Percentiles rank a stretch among this genome's conserved stretches.
Conservation (phyloP, 2,113 vertebrate genomes). For the Pavo muticus region DNA sequence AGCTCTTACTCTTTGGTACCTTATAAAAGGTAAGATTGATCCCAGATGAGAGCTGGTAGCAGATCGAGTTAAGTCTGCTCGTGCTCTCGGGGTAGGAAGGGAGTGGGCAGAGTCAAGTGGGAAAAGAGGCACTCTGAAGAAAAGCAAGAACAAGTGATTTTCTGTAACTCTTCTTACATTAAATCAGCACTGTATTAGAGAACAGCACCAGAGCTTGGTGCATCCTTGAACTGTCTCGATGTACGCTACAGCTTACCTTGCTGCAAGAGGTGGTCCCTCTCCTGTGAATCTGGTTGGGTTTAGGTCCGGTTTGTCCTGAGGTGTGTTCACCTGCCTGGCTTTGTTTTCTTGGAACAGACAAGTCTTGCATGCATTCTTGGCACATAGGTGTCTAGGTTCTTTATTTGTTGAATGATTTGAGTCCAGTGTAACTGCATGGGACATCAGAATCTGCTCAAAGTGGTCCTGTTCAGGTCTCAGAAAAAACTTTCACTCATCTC, state of each 20-base stretch:
- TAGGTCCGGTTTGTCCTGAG: background rate
- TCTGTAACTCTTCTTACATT: slow-evolving; percentile 2
- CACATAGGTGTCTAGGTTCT: background rate
- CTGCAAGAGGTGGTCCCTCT: background rate
- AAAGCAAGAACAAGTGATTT: slow-evolving; percentile 47
- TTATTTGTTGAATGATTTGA: background rate
- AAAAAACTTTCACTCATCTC: background rate
- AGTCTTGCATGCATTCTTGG: background rate
- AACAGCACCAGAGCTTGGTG: background rate
- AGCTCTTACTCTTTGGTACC: background rate
- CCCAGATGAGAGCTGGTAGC: background rate
- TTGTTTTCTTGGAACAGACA: background rate
- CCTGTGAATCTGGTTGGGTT: background rate
- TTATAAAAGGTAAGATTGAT: background rate
- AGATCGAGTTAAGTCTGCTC: background rate
- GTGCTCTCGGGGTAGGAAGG: slow-evolving; percentile 6
- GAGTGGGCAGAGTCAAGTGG: slow-evolving; percentile 23
- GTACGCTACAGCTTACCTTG: background rate
- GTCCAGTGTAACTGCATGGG: background rate
- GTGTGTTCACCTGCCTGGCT: background rate
- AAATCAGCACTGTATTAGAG: background rate
- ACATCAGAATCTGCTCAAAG: background rate
- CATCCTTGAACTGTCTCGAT: background rate
- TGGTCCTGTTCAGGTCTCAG: background rate
- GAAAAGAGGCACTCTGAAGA: background rate